Base-by-base conservation (phyloP, 2,888 invertebrate species). In the Sesamia inferens region DNA sequence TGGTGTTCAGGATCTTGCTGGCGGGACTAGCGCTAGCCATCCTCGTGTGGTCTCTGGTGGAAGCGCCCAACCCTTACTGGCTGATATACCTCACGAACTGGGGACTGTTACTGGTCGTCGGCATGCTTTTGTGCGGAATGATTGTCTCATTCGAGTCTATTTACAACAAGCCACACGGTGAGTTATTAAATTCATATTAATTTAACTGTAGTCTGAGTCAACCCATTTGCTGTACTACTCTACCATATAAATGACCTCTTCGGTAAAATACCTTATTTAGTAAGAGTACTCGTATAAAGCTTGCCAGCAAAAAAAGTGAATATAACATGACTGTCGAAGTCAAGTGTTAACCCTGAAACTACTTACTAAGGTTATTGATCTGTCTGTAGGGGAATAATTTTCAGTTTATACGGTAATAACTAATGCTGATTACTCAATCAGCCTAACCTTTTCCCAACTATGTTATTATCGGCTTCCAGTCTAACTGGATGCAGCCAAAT, bases 11-110 rank as follows among this genome's bases (percentile, higher is more conserved):
- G 68, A 59, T 93, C 78, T 2, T 93, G 51, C 82, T 95, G 81
- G 85, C 92, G 2, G 78, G 77, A 22, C 67, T 89, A 44, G 90
- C 94, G 8, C 62, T 92, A 61, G 91, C 85, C 31, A 91, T 95
- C 66, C 89, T 95, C 48, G 78, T 82, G 19, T 96, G 95, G 95
- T 93, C 95, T 1, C 65, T 94, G 68, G 76, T 81, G 13, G 89
- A 88, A 48, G 90, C 88, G 0, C 79, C 87, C 22, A 89, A 78
- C 42, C 85, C 88, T 0, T 88, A 89, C 87, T 96, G 94, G 94
- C 85, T 93, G 67, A 90, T 94, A 63, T 96, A 90, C 86, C 93
- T 96, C 74, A 96, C 96, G 31, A 95, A 96, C 87, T 96, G 96
- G 96, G 96, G 95, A 0, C 84, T 95, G 14, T 68, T 95, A 31